Evolutionary conservation across 2,113 vertebrate species (phyloP).

Genomic region (Macroglossus sobrinus): DNA sequence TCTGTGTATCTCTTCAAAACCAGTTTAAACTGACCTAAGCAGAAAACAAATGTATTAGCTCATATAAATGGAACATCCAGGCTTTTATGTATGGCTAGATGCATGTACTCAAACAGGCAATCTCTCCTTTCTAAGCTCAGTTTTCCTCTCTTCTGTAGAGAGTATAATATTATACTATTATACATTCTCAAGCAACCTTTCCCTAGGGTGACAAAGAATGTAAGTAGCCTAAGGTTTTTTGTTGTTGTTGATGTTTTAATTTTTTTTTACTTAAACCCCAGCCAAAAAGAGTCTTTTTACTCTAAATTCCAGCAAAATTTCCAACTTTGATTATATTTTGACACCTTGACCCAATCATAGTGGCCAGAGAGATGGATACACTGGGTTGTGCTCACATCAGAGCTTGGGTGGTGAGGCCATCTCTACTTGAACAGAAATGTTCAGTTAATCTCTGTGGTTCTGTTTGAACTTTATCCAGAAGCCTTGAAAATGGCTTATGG

Average conservation of each 20-base stretch:
- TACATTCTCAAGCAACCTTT: not conserved
- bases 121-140: not conserved
- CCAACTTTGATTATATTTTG: not conserved
- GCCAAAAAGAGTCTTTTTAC: not conserved
- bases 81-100: not conserved
- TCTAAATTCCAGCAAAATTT: not conserved
- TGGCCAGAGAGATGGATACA: not conserved
- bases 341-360: not conserved
- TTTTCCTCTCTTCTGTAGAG: not conserved
- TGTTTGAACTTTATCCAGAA: not conserved
- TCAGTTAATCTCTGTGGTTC: not conserved
- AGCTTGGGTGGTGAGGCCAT: not conserved
- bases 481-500: not conserved
- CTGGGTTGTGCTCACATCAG: not conserved
- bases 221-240: not conserved
- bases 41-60: not conserved
- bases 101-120: not conserved
- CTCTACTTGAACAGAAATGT: not conserved
- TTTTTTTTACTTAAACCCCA: not conserved
- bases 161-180: not conserved
- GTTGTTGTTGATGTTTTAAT: too few relatives aligned
- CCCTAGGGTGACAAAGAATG: not conserved
- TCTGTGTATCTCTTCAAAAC: not conserved
- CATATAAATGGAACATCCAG: not conserved
- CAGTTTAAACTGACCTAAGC: not conserved